Conservation (phyloP, 2,888 invertebrate genomes). For the Prosopocoilus inquinatus region DNA sequence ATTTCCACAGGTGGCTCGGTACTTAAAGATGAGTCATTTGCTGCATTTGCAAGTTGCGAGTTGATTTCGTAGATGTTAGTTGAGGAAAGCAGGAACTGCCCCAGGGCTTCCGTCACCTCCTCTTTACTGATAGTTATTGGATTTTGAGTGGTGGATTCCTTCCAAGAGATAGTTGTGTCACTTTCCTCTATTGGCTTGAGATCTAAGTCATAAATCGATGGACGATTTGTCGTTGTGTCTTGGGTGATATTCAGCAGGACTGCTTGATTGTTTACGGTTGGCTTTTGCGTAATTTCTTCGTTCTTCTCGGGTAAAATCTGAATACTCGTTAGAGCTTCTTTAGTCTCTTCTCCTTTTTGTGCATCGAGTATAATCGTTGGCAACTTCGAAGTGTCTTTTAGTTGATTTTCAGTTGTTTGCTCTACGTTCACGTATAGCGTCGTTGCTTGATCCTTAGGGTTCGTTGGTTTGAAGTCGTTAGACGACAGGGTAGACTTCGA, state of each 20-base stretch:
- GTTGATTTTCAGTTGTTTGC: conserved; percentile 3
- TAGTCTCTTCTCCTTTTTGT: not conserved
- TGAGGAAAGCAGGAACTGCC: conserved; percentile 39
- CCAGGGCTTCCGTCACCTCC: conserved; percentile 34
- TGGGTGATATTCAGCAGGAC: no score
- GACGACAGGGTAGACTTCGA: not conserved
- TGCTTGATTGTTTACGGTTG: no score
- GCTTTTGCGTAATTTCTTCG: no score
- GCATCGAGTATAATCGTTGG: not conserved
- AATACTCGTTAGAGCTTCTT: no score
- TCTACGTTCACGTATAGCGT: not conserved
- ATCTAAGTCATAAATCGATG: no score
- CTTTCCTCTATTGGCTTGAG: no score
- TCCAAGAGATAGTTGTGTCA: no score
- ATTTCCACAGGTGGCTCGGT: conserved; percentile 19
- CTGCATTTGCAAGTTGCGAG: conserved; percentile 32
- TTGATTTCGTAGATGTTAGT: conserved; percentile 46
- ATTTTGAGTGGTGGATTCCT: not conserved
- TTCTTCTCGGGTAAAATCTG: no score
- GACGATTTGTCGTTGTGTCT: no score
- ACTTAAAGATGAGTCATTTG: conserved; percentile 12
- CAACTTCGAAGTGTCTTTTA: not conserved
- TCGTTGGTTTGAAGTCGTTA: not conserved
- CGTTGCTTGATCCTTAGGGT: not conserved
- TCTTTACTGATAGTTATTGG: not conserved